These are phyloP conservation scores for Desoria tigrina DNA, from an alignment of 2,888 invertebrate species.

Conservation along the genomic window DNA sequence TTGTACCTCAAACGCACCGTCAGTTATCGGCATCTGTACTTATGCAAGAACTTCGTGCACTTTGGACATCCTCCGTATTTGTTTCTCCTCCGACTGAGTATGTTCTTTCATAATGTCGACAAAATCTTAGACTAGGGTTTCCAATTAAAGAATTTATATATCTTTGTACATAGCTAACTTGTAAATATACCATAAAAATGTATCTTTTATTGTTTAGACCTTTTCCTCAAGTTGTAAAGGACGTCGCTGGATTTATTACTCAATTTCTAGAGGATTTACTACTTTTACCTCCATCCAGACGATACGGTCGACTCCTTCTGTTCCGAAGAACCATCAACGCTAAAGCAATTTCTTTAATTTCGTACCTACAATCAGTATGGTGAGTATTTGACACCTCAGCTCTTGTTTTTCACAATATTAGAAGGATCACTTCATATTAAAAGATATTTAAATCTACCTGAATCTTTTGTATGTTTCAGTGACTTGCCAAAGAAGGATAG, in stretches of 20 bases:
- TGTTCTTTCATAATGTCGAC: no score
- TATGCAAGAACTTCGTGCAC: slow-evolving; percentile 44
- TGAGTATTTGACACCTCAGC: slow-evolving; percentile 19
- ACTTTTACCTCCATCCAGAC: slow-evolving; percentile 40
- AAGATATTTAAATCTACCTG: no score
- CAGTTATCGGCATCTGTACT: slow-evolving; percentile 40
- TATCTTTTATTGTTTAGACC: slow-evolving; percentile 32
- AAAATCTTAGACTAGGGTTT: no score
- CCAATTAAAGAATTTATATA: no score
- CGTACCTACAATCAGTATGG: slow-evolving; percentile 48
- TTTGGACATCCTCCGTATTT: slow-evolving; percentile 46
- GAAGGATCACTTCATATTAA: no score
- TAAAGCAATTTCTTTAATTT: slow-evolving; percentile 49
- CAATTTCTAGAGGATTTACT: slow-evolving; percentile 47
- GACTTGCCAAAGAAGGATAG: slow-evolving; percentile 33
- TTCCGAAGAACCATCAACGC: slow-evolving; percentile 48
- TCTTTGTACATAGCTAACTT: no score
- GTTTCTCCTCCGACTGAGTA: slow-evolving; percentile 43
- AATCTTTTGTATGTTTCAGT: no score
- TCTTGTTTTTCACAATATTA: no score
- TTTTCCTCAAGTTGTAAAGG: slow-evolving; percentile 43
- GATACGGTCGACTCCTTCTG: slow-evolving; percentile 46
- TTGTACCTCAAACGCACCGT: slow-evolving; percentile 34
- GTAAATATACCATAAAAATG: no score
- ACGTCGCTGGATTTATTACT: slow-evolving; percentile 46